A percentile compares a stretch with the other conserved stretches of the same genome.
Evolutionary conservation across 2,113 vertebrate genomes (phyloP).

Genomic region (Oncorhynchus tshawytscha): DNA sequence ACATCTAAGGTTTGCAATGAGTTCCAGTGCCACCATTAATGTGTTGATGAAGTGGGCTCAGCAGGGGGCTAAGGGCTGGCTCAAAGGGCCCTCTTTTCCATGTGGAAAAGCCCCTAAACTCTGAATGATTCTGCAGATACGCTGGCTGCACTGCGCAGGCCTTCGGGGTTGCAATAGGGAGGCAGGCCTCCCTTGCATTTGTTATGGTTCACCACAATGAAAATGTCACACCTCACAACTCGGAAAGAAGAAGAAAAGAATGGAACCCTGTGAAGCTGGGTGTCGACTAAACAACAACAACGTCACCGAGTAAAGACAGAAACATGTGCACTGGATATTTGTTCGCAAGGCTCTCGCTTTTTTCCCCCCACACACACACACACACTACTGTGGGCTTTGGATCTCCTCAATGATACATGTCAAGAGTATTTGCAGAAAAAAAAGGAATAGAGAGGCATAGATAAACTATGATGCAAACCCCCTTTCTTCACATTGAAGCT

Average conservation of each 20-base stretch:
- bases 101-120: constrained; percentile 65
- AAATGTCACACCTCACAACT: constrained; percentile 12
- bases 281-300: not conserved
- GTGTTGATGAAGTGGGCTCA: constrained; percentile 70
- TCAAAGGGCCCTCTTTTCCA: constrained; percentile 64
- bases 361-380: too few species aligned
- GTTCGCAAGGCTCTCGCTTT: not conserved
- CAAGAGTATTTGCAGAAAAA: not conserved
- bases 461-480: too few species aligned
- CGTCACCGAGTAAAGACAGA: not conserved
- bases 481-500: too few species aligned
- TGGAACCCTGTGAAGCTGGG: not conserved
- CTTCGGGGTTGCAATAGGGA: not conserved
- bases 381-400: too few species aligned
- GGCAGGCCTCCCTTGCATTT: constrained; percentile 10
- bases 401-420: not conserved
- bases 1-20: constrained; percentile 76
- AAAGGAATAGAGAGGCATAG: not conserved
- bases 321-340: not conserved
- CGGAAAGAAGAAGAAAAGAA: not conserved
- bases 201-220: constrained; percentile 21
- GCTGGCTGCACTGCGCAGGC: not conserved
- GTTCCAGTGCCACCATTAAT: constrained; percentile 78
- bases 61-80: constrained; percentile 67
- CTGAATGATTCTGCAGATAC: constrained; percentile 36